Conservation (phyloP, 2,888 invertebrate genomes). For the Platypus cylindrus region DNA sequence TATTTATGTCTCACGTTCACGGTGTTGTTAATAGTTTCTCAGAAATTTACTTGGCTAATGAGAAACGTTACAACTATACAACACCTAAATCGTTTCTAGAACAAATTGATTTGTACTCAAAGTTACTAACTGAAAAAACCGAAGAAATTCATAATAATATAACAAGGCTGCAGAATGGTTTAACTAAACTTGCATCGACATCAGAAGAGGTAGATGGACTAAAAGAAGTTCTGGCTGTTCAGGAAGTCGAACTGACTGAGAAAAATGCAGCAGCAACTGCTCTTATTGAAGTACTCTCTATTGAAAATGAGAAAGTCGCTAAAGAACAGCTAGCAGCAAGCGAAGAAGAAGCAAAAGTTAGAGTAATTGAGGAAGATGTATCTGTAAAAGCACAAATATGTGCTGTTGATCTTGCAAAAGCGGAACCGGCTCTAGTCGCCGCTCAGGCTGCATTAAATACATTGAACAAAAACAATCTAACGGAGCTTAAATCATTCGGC, state of each 20-base stretch:
- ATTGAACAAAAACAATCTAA: slow-evolving; percentile 83
- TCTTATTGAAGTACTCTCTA: slow-evolving; percentile 72
- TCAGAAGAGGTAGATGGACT: slow-evolving; percentile 74
- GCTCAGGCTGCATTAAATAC: slow-evolving; percentile 87
- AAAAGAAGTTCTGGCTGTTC: slow-evolving; percentile 56
- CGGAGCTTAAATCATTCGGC: slow-evolving; percentile 88
- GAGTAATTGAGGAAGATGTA: slow-evolving; percentile 79
- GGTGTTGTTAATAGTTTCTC: slow-evolving; percentile 80
- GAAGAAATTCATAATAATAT: slow-evolving; percentile 63
- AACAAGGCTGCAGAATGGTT: slow-evolving; percentile 68
- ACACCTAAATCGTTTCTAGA: slow-evolving; percentile 94
- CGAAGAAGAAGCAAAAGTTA: slow-evolving; percentile 83
- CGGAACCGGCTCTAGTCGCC: slow-evolving; percentile 80
- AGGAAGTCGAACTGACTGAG: slow-evolving; percentile 56
- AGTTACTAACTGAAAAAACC: slow-evolving; percentile 55
- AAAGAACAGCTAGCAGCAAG: slow-evolving; percentile 70
- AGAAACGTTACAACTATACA: slow-evolving; percentile 86
- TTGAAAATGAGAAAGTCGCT: slow-evolving; percentile 83
- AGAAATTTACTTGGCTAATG: slow-evolving; percentile 64
- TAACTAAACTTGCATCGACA: slow-evolving; percentile 76
- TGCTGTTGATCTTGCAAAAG: slow-evolving; percentile 78
- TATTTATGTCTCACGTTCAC: slow-evolving; percentile 87
- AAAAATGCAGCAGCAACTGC: slow-evolving; percentile 86
- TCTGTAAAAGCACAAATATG: slow-evolving; percentile 74
- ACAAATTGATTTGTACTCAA: slow-evolving; percentile 72